These are phyloP conservation scores for Oryzias curvinotus DNA, from an alignment of 2,113 vertebrate genomes.

Conservation along the genomic window DNA sequence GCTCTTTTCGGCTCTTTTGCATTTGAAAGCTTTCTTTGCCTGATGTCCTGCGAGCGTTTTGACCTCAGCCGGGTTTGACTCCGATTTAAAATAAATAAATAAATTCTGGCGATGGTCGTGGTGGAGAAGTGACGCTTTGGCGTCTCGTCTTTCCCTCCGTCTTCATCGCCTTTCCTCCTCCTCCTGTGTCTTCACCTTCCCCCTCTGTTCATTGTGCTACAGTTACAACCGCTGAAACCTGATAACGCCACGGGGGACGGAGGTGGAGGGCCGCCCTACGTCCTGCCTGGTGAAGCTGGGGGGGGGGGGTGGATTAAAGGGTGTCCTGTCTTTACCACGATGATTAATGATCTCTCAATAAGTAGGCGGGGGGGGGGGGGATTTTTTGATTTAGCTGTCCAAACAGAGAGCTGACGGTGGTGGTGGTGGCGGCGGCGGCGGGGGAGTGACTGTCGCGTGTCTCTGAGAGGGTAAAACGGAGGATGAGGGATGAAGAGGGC, in stretches of 20 bases:
- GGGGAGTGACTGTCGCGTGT: slow-evolving; percentile 54
- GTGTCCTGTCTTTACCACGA: slow-evolving; percentile 80
- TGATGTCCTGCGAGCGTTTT: background rate
- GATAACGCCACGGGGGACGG: slow-evolving; percentile 81
- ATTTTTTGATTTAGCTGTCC: slow-evolving; percentile 72
- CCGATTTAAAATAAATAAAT: background rate
- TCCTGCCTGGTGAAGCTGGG: slow-evolving; percentile 63
- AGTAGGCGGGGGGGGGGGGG: slow-evolving; percentile 16
- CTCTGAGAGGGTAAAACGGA: slow-evolving; percentile 46
- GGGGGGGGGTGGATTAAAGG: slow-evolving; percentile 79
- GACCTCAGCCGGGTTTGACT: background rate
- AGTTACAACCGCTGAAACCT: slow-evolving; percentile 80
- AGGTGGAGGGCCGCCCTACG: slow-evolving; percentile 49
- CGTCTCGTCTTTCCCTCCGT: slow-evolving; percentile 42
- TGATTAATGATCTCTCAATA: slow-evolving; percentile 88
- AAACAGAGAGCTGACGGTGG: slow-evolving; percentile 71
- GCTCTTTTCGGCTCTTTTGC: slow-evolving; percentile 17
- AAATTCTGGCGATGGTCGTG: background rate
- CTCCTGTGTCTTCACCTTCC: slow-evolving; percentile 45
- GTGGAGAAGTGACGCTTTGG: slow-evolving; percentile 47
- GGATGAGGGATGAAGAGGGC: slow-evolving; percentile 45
- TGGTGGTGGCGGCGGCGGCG: slow-evolving; percentile 38
- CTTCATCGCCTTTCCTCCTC: slow-evolving; percentile 44
- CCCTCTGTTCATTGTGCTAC: slow-evolving; percentile 76
- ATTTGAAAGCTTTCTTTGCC: background rate